phyloP scores from a whole-genome alignment of 2,888 invertebrate genomes.

The Drosophila neonasuta region DNA sequence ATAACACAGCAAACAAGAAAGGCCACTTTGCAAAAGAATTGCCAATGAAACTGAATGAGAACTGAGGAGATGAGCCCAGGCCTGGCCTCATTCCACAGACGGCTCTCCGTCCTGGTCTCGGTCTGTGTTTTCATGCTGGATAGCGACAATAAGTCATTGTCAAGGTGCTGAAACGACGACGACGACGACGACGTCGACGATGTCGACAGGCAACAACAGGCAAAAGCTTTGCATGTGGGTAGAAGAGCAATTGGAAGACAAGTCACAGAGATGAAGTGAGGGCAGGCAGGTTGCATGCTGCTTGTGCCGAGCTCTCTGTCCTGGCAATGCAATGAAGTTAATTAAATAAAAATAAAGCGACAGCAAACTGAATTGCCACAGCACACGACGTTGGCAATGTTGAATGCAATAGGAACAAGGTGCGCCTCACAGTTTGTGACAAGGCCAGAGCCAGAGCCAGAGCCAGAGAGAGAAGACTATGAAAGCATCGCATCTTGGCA shows the following conservation, averaged over 20 bases:
- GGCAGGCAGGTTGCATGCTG: slow-evolving; percentile 38
- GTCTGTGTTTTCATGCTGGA: slow-evolving; percentile 16
- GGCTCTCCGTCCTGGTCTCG: not conserved
- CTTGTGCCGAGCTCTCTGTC: slow-evolving; percentile 11
- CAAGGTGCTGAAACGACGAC: slow-evolving; percentile 70
- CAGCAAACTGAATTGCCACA: slow-evolving; percentile 67
- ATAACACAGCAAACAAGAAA: slow-evolving; percentile 50
- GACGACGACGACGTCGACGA: slow-evolving; percentile 26
- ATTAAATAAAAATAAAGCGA: slow-evolving; percentile 74
- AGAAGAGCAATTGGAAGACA: slow-evolving; percentile 24
- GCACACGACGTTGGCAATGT: slow-evolving; percentile 28
- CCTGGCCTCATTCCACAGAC: slow-evolving; percentile 7
- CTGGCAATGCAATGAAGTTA: slow-evolving; percentile 70
- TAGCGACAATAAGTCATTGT: slow-evolving; percentile 72
- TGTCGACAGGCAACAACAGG: slow-evolving; percentile 54
- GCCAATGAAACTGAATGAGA: slow-evolving; percentile 67
- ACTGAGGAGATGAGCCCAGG: slow-evolving; percentile 54
- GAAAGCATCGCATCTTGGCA: slow-evolving; percentile 4
- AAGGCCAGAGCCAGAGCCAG: not conserved
- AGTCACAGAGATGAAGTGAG: slow-evolving; percentile 8
- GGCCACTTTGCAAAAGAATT: slow-evolving; percentile 68
- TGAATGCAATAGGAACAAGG: slow-evolving; percentile 28
- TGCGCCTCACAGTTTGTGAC: slow-evolving; percentile 28
- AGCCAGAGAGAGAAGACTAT: not conserved
- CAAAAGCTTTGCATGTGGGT: slow-evolving; percentile 63